Percentiles rank a stretch among this genome's conserved stretches.
These are phyloP conservation scores for Sthenelais limicola DNA, from an alignment of 2,888 invertebrate species.

Conservation along the genomic window DNA sequence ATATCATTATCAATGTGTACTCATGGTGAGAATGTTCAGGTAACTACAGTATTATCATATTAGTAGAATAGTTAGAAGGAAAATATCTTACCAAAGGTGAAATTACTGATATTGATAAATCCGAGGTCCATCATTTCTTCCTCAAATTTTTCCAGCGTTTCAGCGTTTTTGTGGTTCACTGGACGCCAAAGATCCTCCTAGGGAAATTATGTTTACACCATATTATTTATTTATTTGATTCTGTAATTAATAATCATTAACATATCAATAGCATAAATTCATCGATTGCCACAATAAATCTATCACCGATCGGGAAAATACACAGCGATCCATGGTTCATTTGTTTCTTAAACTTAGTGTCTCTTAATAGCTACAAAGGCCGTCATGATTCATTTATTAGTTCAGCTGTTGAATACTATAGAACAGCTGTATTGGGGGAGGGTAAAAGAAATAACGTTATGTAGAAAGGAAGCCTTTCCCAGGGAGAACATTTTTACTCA, in stretches of 20 bases:
- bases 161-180: conserved; percentile 82
- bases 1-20: no score
- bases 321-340: no score
- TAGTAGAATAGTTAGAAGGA: no score
- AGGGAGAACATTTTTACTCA: not conserved
- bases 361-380: no score
- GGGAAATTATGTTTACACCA: conserved; percentile 11
- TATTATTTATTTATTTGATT: not conserved
- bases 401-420: no score
- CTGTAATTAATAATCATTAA: not conserved
- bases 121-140: conserved; percentile 82
- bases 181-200: conserved; percentile 91
- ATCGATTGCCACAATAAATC: not conserved
- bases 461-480: no score
- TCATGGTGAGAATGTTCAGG: no score
- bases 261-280: not conserved
- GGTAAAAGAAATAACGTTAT: no score
- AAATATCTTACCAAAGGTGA: conserved; percentile 76
- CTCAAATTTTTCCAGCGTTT: conserved; percentile 80
- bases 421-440: no score
- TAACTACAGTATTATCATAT: no score
- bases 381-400: not conserved
- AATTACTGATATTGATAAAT: conserved; percentile 78
- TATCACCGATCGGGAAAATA: no score
- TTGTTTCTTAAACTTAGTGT: no score